Conservation (phyloP, 1,140 invertebrate species). For the Diorhabda carinulata region DNA sequence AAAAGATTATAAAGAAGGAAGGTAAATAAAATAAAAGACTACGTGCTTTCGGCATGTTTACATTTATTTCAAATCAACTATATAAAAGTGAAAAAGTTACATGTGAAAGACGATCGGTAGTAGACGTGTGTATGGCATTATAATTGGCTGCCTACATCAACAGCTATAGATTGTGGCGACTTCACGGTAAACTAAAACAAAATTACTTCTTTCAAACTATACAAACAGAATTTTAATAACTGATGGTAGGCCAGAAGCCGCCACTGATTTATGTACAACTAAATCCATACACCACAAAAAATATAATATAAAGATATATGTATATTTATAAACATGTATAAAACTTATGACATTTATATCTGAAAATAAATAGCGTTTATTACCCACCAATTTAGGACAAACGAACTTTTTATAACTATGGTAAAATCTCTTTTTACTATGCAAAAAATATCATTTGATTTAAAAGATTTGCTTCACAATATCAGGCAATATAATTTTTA, state of each 20-base stretch:
- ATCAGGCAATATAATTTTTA: constrained; percentile 11
- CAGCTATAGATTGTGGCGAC: constrained; percentile 18
- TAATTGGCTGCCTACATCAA: constrained; percentile 28
- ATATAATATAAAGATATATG: constrained; percentile 43
- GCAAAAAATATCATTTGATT: constrained; percentile 11
- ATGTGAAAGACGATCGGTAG: constrained; percentile 47
- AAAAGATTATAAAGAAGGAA: no score
- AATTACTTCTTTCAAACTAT: neutral
- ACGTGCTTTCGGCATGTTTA: constrained; percentile 45
- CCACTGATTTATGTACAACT: constrained; percentile 23
- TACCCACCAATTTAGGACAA: constrained; percentile 10
- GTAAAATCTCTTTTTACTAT: constrained; percentile 1
- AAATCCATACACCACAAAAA: constrained; percentile 46
- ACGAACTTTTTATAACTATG: neutral
- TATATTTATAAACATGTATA: constrained; percentile 43
- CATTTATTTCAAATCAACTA: constrained; percentile 48
- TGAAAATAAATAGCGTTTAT: constrained; percentile 27
- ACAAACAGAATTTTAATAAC: constrained; percentile 19
- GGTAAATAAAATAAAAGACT: constrained; percentile 17
- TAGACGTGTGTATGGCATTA: constrained; percentile 42
- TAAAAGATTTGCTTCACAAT: constrained; percentile 8
- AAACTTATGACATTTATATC: constrained; percentile 45
- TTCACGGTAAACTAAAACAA: constrained; percentile 14
- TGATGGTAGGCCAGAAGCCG: constrained; percentile 12
- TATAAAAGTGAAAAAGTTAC: constrained; percentile 50